Percentiles rank a stretch among this genome's conserved stretches.
Conservation (phyloP, 2,113 vertebrate genomes). For the Ornithorhynchus anatinus region DNA sequence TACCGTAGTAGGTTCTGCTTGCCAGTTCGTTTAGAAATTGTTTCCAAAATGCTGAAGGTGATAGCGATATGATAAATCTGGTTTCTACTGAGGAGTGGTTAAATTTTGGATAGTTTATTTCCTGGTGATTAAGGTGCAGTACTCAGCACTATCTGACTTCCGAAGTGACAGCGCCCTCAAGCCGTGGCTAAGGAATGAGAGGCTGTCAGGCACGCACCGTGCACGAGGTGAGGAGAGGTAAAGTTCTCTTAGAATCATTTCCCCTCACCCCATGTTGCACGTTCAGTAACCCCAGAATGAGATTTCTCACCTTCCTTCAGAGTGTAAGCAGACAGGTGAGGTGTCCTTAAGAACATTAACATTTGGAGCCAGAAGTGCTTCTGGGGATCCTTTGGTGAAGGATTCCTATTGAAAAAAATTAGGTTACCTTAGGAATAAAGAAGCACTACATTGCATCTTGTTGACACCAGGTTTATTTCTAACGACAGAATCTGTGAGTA, state of each 20-base stretch:
- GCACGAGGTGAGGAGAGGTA: too few relatives aligned
- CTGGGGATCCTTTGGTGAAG: too few relatives aligned
- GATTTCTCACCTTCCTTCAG: background rate
- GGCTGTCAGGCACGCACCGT: too few relatives aligned
- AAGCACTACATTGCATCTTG: background rate
- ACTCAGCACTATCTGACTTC: constrained; percentile 50
- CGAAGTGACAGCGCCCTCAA: background rate
- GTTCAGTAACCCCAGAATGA: background rate
- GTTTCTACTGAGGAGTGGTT: constrained; percentile 63
- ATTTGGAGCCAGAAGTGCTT: background rate
- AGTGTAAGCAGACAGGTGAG: background rate
- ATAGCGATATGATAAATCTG: constrained; percentile 66
- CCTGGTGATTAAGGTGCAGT: background rate
- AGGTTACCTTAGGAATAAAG: background rate
- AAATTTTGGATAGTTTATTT: constrained; percentile 64
- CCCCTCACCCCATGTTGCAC: background rate
- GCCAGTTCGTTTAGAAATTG: constrained; percentile 57
- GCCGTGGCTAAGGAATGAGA: background rate
- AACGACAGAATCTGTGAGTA: background rate
- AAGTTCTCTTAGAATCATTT: background rate
- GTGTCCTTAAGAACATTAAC: background rate
- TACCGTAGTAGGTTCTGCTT: constrained; percentile 58
- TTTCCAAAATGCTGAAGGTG: constrained; percentile 67
- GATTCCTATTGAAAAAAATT: background rate
- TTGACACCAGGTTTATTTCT: background rate